Base-by-base conservation (phyloP, 1,140 invertebrate species). In the Zaprionus tsacasi region DNA sequence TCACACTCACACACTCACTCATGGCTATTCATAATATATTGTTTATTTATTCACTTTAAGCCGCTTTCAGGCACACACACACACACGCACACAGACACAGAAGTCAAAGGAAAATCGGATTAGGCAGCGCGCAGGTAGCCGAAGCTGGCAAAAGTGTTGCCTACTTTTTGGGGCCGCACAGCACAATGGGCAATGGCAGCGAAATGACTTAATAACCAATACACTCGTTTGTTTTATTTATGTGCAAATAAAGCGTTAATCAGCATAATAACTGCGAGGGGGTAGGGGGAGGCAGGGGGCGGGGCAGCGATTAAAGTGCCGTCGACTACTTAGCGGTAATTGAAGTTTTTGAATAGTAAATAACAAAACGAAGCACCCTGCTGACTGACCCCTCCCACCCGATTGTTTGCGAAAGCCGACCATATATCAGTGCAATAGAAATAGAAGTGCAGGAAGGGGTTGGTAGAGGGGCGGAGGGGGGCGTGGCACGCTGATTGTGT, bases 301-400 rank as follows among this genome's bases (percentile, higher is more conserved):
- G 1, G 27, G 27, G 27, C 33, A 35, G 67, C 76, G 76, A 76
- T 82, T 82, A 79, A 79, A 64, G 71, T 73, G 48, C 36, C 68
- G 36, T n/a, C 67, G 50, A 77, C 68, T 89, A 81, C 78, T 89
- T 81, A 70, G 85, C 71, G 78, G 71, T 85, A 89, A 89, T 83
- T 89, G 71, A 81, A 89, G 80, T 88, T 88, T 87, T 87, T 87
- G 83, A 88, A 88, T 82, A 82, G 82, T 87, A 87, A 87, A 87
- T 87, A 82, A 81, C 68, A 61, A 58, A 54, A 15, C 69, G 50
- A 66, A 17, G 50, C 11, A 7, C 33, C 45, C n/a, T 38, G 0
- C 6, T 5, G 21, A 33, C 17, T 60, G 27, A 1, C 27, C 27
- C 27, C 27, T 4, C 25, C 4, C 25, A 2, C 27, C 27, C 21